Evolutionary conservation across 2,113 vertebrate genomes (phyloP).

Genomic region (Callipepla squamata): DNA sequence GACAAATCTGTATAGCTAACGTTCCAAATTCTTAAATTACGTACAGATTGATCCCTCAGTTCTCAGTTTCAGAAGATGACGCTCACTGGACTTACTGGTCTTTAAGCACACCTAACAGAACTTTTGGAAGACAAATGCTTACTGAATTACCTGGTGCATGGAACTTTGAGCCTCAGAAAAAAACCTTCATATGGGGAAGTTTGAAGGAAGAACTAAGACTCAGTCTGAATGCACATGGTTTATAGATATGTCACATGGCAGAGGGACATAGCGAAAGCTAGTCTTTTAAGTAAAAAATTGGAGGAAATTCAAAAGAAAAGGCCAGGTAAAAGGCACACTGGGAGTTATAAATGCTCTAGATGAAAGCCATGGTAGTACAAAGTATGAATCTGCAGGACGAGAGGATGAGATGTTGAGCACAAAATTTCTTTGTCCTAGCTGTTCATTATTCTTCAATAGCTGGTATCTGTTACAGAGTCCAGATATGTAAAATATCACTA

Average conservation of each 20-base stretch:
- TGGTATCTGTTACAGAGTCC: background rate
- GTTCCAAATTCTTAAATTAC: background rate
- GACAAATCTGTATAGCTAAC: background rate
- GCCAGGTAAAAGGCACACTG: background rate
- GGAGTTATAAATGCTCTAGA: background rate
- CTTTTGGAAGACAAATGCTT: background rate
- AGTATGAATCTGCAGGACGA: background rate
- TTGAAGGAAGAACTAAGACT: background rate
- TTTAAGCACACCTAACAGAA: background rate
- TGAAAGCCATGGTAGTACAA: background rate
- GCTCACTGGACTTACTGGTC: background rate
- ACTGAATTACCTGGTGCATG: background rate
- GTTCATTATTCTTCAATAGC: background rate
- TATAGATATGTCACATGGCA: background rate
- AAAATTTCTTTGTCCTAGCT: background rate
- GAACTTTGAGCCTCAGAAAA: background rate
- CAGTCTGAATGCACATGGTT: accelerated
- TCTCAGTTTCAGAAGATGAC: background rate
- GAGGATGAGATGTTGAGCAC: background rate
- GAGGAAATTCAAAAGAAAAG: background rate
- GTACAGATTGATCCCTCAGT: accelerated
- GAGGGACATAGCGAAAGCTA: background rate
- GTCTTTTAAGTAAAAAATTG: background rate
- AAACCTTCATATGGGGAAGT: background rate
- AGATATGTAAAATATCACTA: background rate